Percentiles rank a stretch among this genome's conserved stretches.
These are phyloP conservation scores for Strigamia transsilvanica DNA, from an alignment of 2,888 invertebrate genomes.

Conservation along the genomic window DNA sequence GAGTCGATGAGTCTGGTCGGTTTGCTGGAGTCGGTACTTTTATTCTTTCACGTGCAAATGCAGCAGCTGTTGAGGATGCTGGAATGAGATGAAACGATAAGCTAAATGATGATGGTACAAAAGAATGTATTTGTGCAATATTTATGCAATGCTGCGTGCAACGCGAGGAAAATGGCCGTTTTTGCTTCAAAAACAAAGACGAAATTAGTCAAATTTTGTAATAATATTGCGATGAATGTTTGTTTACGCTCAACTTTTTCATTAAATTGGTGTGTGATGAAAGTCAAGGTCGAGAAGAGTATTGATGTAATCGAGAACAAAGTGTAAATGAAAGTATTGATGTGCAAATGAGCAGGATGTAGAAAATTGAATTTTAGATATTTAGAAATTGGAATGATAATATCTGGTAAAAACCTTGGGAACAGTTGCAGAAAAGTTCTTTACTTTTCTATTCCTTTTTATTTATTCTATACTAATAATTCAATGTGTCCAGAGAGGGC, in stretches of 20 bases:
- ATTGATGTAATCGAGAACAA: neutral
- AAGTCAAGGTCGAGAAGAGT: neutral
- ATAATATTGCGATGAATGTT: neutral
- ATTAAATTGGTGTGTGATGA: neutral
- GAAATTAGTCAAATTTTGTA: neutral
- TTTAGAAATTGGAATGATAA: neutral
- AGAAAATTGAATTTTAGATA: slow-evolving; percentile 1
- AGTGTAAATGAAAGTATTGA: neutral
- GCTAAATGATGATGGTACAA: neutral
- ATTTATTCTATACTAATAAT: neutral
- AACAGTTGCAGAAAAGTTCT: neutral
- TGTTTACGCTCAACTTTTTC: neutral
- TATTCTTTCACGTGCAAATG: slow-evolving; percentile 10
- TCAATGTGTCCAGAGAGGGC: neutral
- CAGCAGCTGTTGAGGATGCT: slow-evolving; percentile 22
- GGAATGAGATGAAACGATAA: neutral
- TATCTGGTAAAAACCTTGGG: neutral
- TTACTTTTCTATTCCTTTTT: neutral
- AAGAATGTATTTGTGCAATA: neutral
- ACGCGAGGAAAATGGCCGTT: neutral
- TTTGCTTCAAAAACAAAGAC: neutral
- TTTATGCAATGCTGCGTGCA: neutral
- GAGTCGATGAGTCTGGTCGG: neutral
- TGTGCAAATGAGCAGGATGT: slow-evolving; percentile 10
- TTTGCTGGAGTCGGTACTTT: neutral